phyloP scores from a whole-genome alignment of 2,888 invertebrate species.

The Diarsia mendica region DNA sequence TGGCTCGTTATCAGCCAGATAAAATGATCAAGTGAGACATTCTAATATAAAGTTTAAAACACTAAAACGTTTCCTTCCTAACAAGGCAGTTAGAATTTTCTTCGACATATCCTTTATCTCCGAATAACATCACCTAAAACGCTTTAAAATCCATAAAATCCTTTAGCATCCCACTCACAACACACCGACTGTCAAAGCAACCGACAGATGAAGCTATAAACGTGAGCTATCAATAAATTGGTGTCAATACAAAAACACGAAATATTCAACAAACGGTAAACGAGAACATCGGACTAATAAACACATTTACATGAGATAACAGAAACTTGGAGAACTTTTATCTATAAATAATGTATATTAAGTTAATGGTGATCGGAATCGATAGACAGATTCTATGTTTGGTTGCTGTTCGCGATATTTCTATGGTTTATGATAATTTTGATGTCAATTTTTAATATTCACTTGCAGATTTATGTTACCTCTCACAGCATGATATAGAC shows the following conservation, averaged over 20 bases:
- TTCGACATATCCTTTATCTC: background rate
- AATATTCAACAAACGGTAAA: slow-evolving; percentile 51
- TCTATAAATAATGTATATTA: slow-evolving; percentile 41
- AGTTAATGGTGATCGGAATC: slow-evolving; percentile 13
- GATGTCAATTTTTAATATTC: background rate
- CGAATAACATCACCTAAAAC: slow-evolving; percentile 3
- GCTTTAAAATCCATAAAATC: slow-evolving; percentile 35
- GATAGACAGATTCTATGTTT: slow-evolving; percentile 9
- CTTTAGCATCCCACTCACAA: slow-evolving; percentile 22
- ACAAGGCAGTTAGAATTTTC: background rate
- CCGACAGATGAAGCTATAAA: slow-evolving; percentile 47
- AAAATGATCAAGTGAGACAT: background rate
- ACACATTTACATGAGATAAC: slow-evolving; percentile 53
- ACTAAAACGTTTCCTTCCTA: background rate
- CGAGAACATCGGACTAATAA: slow-evolving; percentile 42
- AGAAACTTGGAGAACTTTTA: slow-evolving; percentile 10
- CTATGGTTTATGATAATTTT: background rate
- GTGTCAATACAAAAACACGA: slow-evolving; percentile 31
- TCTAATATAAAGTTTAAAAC: background rate
- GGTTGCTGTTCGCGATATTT: background rate
- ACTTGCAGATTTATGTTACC: background rate
- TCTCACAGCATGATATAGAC: no score
- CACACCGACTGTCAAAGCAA: slow-evolving; percentile 17
- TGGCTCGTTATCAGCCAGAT: no score
- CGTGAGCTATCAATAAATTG: slow-evolving; percentile 32